Evolutionary conservation across 2,888 invertebrate genomes (phyloP).

Genomic region (Hydrotaea diabolus): DNA sequence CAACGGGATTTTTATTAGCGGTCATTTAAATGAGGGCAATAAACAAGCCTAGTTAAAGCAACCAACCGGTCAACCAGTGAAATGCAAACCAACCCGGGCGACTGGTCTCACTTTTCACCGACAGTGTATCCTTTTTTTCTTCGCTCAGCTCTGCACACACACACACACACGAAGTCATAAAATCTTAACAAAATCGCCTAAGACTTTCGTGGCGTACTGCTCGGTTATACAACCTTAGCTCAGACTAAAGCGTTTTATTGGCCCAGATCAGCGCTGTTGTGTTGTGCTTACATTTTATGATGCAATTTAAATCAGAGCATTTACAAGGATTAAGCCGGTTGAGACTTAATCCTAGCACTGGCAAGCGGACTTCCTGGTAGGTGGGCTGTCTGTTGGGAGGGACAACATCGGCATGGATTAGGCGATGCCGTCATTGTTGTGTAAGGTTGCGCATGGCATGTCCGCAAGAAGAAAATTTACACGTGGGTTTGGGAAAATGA

Average conservation of each 20-base stretch:
- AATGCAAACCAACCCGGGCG: not conserved
- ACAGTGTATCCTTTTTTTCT: not conserved
- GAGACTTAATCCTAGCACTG: conserved; percentile 20
- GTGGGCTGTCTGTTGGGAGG: not conserved
- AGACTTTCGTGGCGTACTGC: conserved; percentile 34
- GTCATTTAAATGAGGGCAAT: conserved; percentile 61
- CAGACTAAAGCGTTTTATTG: conserved; percentile 48
- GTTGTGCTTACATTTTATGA: conserved; percentile 62
- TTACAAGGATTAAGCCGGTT: conserved; percentile 60
- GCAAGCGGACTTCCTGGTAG: conserved; percentile 52
- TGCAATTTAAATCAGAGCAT: conserved; percentile 67
- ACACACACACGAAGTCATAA: conserved; percentile 39
- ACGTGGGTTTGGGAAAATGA: not conserved
- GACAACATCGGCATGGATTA: not conserved
- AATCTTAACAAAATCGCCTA: conserved; percentile 46
- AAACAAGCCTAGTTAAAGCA: conserved; percentile 43
- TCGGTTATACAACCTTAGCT: conserved; percentile 54
- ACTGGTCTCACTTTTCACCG: not conserved
- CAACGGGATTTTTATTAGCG: conserved; percentile 57
- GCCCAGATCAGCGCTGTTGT: not conserved
- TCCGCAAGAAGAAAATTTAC: not conserved
- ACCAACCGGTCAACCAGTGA: not conserved
- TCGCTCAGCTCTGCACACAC: not conserved
- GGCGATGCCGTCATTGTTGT: conserved; percentile 59
- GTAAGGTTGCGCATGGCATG: conserved; percentile 64